These are phyloP conservation scores for Corydoras sp. DNA, from an alignment of 2,113 vertebrate genomes.

Conservation along the genomic window DNA sequence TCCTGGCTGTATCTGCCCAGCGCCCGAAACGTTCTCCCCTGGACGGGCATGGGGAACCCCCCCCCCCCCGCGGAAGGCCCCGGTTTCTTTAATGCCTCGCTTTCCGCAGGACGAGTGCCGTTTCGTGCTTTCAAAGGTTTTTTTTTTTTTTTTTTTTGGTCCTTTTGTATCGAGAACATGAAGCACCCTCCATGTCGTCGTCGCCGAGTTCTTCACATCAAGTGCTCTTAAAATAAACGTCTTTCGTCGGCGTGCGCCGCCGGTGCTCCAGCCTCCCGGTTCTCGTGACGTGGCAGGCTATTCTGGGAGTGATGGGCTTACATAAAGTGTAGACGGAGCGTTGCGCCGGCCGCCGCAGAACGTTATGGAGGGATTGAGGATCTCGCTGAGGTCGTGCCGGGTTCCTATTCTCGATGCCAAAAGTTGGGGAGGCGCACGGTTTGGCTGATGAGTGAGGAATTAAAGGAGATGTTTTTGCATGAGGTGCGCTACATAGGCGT, in stretches of 20 bases:
- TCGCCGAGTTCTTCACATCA: conserved; percentile 12
- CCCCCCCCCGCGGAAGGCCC: no score
- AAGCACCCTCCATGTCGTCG: background rate
- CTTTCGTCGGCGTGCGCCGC: background rate
- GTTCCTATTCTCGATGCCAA: no score
- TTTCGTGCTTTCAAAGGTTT: background rate
- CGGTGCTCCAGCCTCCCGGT: background rate
- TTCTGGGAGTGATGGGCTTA: conserved; percentile 25
- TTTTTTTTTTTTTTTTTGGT: background rate
- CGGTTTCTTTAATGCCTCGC: background rate
- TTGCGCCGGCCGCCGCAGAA: no score
- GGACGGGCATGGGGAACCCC: no score
- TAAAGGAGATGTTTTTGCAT: no score
- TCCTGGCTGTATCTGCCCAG: no score
- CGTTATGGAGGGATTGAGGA: no score
- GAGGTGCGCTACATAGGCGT: no score
- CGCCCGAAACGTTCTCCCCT: no score
- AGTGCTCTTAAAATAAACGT: conserved; percentile 21
- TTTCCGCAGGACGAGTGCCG: background rate
- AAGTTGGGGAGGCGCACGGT: no score
- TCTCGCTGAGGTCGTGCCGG: no score
- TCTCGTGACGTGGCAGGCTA: conserved; percentile 23
- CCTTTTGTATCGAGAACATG: background rate
- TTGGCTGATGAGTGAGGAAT: no score
- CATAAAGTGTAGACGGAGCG: background rate